A percentile compares a stretch with the other conserved stretches of the same genome.
These are phyloP conservation scores for Nibea albiflora DNA, from an alignment of 2,113 vertebrate genomes.

Conservation along the genomic window DNA sequence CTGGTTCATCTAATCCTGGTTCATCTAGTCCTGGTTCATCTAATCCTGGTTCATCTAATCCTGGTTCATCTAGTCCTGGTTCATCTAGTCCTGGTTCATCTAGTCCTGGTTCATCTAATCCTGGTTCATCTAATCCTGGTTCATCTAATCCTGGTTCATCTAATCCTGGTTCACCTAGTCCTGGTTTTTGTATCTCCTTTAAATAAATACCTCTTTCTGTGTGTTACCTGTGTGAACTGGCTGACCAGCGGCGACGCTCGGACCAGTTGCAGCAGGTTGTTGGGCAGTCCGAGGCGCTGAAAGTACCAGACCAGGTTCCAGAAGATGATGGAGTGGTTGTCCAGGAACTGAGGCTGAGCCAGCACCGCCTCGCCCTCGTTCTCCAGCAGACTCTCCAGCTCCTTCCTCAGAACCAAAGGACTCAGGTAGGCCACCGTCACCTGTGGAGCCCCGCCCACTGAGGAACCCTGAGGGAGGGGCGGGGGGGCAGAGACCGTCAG, in stretches of 20 bases:
- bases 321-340: constrained; percentile 94
- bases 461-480: constrained; percentile 43
- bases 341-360: constrained; percentile 87
- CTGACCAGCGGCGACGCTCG: constrained; percentile 81
- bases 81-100: too few species aligned
- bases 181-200: too few species aligned
- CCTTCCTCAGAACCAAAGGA: constrained; percentile 93
- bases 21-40: too few species aligned
- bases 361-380: constrained; percentile 92
- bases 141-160: too few species aligned
- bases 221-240: constrained; percentile 78
- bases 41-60: too few species aligned
- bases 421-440: constrained; percentile 93
- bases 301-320: constrained; percentile 98
- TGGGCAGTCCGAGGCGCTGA: constrained; percentile 89
- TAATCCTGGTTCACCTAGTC: too few species aligned
- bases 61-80: too few species aligned
- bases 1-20: too few species aligned
- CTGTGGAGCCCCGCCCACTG: constrained; percentile 56
- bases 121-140: too few species aligned
- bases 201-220: background rate
- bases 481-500: background rate
- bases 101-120: too few species aligned
- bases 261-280: constrained; percentile 89
- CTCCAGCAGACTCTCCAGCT: constrained; percentile 94